phyloP scores from a whole-genome alignment of 1,140 invertebrate species.

The Sogatella furcifera region DNA sequence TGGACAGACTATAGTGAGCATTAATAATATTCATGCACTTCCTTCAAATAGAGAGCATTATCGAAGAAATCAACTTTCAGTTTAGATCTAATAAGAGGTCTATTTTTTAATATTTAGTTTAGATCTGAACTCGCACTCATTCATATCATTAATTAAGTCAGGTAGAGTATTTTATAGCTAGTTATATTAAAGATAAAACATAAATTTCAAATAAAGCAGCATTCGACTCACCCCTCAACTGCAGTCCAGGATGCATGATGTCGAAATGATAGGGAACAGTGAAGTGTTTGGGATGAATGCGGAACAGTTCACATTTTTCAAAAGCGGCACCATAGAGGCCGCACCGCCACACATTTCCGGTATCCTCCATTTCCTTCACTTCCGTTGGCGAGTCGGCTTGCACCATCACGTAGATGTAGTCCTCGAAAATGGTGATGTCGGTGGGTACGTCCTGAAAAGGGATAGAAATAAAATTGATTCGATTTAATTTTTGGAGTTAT shows the following conservation, averaged over 20 bases:
- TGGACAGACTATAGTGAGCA: too few species aligned
- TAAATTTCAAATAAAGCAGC: too few species aligned
- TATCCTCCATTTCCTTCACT: neutral
- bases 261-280: neutral
- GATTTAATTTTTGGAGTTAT: too few species aligned
- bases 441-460: conserved; percentile 11
- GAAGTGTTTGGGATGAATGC: conserved; percentile 7
- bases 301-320: conserved; percentile 8
- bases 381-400: neutral
- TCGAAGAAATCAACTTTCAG: too few species aligned
- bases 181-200: too few species aligned
- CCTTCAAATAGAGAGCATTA: too few species aligned
- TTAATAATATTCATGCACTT: too few species aligned
- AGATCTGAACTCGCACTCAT: too few species aligned
- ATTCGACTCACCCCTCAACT: conserved; percentile 8
- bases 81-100: too few species aligned
- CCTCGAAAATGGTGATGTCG: conserved; percentile 21
- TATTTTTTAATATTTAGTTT: too few species aligned
- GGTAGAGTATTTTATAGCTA: too few species aligned
- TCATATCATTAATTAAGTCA: too few species aligned
- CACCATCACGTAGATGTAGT: conserved; percentile 18
- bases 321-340: conserved; percentile 7
- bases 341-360: conserved; percentile 14
- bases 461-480: neutral
- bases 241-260: conserved; percentile 17